A percentile compares a stretch with the other conserved stretches of the same genome.
Conservation (phyloP, 2,797 vertebrate genomes). For the Ispidina lecontei region DNA sequence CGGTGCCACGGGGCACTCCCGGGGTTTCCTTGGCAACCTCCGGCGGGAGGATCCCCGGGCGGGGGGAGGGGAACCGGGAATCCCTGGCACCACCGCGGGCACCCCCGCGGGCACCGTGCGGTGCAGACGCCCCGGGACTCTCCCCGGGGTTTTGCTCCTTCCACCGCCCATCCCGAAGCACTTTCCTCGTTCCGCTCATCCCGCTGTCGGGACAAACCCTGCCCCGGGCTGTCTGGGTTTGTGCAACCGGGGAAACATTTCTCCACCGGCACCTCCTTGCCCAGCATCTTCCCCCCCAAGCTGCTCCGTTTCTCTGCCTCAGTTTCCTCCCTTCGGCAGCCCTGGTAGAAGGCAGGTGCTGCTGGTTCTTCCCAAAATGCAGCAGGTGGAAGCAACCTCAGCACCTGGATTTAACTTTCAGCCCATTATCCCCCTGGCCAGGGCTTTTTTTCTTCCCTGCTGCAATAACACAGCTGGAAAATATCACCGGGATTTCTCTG, state of each 20-base stretch:
- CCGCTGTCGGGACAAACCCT: neutral
- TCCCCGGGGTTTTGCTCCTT: accelerated
- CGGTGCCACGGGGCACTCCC: no score
- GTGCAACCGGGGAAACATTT: neutral
- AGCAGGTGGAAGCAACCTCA: neutral
- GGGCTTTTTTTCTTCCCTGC: neutral
- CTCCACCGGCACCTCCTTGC: neutral
- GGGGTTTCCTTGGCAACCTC: neutral
- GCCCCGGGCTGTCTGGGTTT: neutral
- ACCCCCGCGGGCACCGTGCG: accelerated
- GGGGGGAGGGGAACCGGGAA: no score
- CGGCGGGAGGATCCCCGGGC: no score
- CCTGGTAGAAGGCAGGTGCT: neutral
- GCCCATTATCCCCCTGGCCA: neutral
- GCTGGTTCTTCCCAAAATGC: neutral
- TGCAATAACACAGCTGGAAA: neutral
- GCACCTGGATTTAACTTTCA: accelerated
- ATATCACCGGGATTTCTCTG: neutral
- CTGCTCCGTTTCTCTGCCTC: neutral
- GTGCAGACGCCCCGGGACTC: neutral
- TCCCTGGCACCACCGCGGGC: no score
- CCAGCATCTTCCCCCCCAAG: neutral
- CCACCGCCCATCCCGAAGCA: neutral
- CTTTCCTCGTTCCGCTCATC: neutral
- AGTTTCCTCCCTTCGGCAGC: neutral